A percentile compares a stretch with the other conserved stretches of the same genome.
These are phyloP conservation scores for Gallirallus australis DNA, from an alignment of 2,797 vertebrate genomes.

Conservation along the genomic window DNA sequence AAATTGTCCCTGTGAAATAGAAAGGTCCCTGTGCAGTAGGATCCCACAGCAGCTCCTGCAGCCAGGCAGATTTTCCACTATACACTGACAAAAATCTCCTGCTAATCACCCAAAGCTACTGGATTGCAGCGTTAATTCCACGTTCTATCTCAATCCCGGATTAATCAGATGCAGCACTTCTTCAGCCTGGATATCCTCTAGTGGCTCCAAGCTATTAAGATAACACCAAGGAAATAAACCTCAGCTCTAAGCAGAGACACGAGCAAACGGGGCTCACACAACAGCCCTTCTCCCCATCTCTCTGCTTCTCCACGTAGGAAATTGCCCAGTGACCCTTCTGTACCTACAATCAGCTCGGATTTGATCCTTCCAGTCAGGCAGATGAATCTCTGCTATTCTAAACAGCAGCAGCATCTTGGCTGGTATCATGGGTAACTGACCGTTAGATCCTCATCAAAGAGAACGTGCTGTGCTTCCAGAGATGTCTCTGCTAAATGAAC, in stretches of 20 bases:
- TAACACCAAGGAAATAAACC: neutral
- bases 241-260: neutral
- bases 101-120: neutral
- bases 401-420: neutral
- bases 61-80: neutral
- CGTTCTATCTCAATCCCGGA: neutral
- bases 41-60: neutral
- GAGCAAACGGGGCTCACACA: accelerated
- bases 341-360: neutral
- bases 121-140: neutral
- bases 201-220: neutral
- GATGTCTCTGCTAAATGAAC: neutral
- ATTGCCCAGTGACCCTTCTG: neutral
- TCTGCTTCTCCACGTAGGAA: neutral
- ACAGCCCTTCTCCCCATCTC: neutral
- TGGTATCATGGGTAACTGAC: neutral
- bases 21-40: neutral
- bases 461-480: neutral
- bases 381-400: neutral
- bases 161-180: neutral
- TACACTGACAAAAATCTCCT: neutral
- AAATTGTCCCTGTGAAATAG: neutral
- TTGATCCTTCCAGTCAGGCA: neutral
- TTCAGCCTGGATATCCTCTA: neutral
- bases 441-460: neutral